Evolutionary conservation across 2,797 vertebrate species (phyloP).

Genomic region (Phoxinus dragarum): DNA sequence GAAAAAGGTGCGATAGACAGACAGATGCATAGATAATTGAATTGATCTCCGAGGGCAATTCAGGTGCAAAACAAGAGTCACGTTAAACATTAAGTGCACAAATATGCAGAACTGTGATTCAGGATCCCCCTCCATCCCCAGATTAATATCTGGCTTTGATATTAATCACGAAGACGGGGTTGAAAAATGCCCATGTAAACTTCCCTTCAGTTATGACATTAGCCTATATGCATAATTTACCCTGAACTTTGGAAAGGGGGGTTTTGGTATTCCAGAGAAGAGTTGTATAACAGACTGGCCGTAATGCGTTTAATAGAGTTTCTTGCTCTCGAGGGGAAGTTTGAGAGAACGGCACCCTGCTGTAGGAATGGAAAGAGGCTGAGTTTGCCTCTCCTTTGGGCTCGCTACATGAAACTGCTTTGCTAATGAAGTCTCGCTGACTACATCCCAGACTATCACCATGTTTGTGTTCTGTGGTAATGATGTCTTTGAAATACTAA

Average conservation of each 20-base stretch:
- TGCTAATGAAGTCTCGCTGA: slow-evolving; percentile 51
- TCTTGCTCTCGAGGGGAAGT: slow-evolving; percentile 38
- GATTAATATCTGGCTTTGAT: slow-evolving; percentile 1
- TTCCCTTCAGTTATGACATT: slow-evolving; percentile 8
- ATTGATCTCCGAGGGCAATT: slow-evolving; percentile 23
- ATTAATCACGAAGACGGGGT: slow-evolving; percentile 6
- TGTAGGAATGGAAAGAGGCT: slow-evolving; percentile 16
- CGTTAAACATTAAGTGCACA: neutral
- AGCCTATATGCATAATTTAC: slow-evolving; percentile 34
- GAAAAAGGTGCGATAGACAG: slow-evolving; percentile 22
- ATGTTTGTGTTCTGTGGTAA: slow-evolving; percentile 16
- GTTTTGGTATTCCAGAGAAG: slow-evolving; percentile 21
- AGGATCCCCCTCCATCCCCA: neutral
- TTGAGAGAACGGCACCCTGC: slow-evolving; percentile 35
- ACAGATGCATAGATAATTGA: slow-evolving; percentile 26
- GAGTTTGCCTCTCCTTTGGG: slow-evolving; percentile 50
- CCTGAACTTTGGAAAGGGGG: neutral
- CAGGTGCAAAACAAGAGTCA: slow-evolving; percentile 7
- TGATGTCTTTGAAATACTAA: slow-evolving; percentile 29
- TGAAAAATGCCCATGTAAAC: slow-evolving; percentile 10
- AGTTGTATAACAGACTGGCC: slow-evolving; percentile 35
- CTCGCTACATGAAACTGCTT: slow-evolving; percentile 38
- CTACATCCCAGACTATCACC: slow-evolving; percentile 24
- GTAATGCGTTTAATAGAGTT: slow-evolving; percentile 56
- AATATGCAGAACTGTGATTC: neutral